Evolutionary conservation across 2,797 vertebrate species (phyloP), one percentile per base, ranked within the genome.

Genomic region (Chaenodraco wilsoni): DNA sequence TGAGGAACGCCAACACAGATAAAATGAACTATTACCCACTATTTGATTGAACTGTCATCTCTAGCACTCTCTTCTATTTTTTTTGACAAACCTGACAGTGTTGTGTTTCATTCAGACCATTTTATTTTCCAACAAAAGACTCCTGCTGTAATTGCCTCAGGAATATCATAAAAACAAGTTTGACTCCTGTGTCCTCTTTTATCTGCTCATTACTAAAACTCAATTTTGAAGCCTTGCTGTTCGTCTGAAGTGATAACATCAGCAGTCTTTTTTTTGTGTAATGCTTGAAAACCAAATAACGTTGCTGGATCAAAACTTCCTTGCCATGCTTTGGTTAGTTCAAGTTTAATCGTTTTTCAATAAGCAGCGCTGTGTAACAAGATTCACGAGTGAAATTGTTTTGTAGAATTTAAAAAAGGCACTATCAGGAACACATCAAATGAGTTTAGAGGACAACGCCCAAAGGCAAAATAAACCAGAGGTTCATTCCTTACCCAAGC

Each of bases 41-140:
- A 76, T 91, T 91, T 92, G 87, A 94, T 92, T 92, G 89, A 92
- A 87, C 87, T 90, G 89, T 92, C 91, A 91, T 83, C 69, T 67
- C 70, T 65, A 37, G 69, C 67, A 59, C 78, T 74, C 57, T 48
- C 70, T 67, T 3, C 55, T 50, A 67, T 40, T 56, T 43, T 73
- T 76, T 76, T 71, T 72, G 67, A 85, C 79, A 84, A 81, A 82
- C 54, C 49, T 81, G 78, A 81, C 82, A 86, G 72, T 15, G 19
- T 21, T 73, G 59, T 69, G 57, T 52, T 68, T 72, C 62, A 73
- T 75, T 56, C 70, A n/a, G 62, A 56, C 54, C 43, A 50, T 78
- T 78, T 76, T 55, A 59, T 82, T 64, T 56, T 74, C 65, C 51
- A 70, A 78, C 80, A 86, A 83, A 69, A 64, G 71, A 63, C 57